Evolutionary conservation across 2,113 vertebrate species (phyloP).

Genomic region (Suricata suricatta): DNA sequence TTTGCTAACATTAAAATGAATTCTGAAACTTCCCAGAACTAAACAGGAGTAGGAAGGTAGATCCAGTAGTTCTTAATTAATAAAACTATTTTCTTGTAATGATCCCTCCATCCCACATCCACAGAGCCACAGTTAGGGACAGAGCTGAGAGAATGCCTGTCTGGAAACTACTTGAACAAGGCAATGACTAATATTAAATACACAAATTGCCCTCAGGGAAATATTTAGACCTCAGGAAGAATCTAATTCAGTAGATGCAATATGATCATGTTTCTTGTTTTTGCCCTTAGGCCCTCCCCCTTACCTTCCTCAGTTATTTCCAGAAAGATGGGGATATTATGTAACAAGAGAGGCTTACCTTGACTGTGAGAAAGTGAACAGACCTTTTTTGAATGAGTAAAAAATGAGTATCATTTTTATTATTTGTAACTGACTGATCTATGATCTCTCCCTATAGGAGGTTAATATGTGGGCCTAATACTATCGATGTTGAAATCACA

Average conservation of each 20-base stretch:
- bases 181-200: not conserved
- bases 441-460: conserved; percentile 79
- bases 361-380: not conserved
- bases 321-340: not conserved
- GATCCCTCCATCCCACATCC: not conserved
- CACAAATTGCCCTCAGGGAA: not conserved
- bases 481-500: conserved; percentile 85
- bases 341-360: not conserved
- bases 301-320: not conserved
- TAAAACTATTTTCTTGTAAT: not conserved
- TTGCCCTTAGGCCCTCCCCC: not conserved
- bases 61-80: not conserved
- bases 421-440: conserved; percentile 16
- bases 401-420: conserved; percentile 3
- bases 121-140: not conserved
- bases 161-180: not conserved
- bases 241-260: not conserved
- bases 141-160: not conserved
- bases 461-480: conserved; percentile 86
- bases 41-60: not conserved
- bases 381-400: not conserved
- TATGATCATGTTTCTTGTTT: not conserved
- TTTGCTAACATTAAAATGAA: not conserved
- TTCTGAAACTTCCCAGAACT: not conserved
- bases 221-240: not conserved